Base-by-base conservation (phyloP, 1,140 invertebrate genomes). In the Acromyrmex echinatior region DNA sequence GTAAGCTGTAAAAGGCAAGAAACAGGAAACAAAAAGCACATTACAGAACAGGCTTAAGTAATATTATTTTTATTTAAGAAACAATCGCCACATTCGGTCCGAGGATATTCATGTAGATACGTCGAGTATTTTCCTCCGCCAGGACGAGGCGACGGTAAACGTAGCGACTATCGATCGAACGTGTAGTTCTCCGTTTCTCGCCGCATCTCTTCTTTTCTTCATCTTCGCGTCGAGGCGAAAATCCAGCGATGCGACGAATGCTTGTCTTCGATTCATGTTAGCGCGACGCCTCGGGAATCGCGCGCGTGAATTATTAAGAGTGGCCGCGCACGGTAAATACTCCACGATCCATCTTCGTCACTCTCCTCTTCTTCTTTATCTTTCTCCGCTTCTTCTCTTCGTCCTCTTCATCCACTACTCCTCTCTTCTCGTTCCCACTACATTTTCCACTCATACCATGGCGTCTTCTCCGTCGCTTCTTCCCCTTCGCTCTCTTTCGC, bases 231-330 rank as follows among this genome's bases (percentile, higher is more conserved):
- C 25, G 60, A 31, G n/a, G 80, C 39, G 70, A 76, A 76, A 84
- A 84, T 84, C 39, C 39, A 74, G 18, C 56, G 68, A 28, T 49
- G 51, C 35, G 35, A 73, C 35, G 80, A 76, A 71, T 12, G 25
- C 70, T 62, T 62, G 35, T 74, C 68, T 74, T 84, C 70, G 56
- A 39, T 58, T 60, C 51, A 28, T n/a, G 35, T 86, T 39, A 21
- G 56, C 63, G 84, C 87, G 76, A 78, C 76, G 68, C 85, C 78
- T 87, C 70, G 77, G 80, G 80, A 93, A 90, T 92, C 88, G 89
- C 89, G 87, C 88, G 87, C 86, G 90, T 93, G 93, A 93, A 93
- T 93, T 92, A 93, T 93, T 92, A 94, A 91, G 84, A 91, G 68
- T 88, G 84, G 76, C 31, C 81, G 66, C 86, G 88, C 87, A 89